Conservation (phyloP, 2,888 invertebrate genomes). For the Microctonus hyperodae region DNA sequence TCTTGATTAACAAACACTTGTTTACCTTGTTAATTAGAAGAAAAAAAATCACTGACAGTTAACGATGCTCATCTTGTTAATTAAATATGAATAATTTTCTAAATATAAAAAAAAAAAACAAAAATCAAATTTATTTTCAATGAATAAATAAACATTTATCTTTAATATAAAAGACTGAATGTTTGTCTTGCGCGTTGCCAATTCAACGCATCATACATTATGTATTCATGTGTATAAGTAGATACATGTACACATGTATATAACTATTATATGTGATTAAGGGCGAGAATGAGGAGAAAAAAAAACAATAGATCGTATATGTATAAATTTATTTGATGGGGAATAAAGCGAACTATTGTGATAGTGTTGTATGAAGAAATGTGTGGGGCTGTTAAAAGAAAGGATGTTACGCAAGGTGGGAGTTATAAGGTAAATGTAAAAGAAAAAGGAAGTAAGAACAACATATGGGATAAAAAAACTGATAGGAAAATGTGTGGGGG, state of each 20-base stretch:
- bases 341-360: neutral
- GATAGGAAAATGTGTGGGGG: neutral
- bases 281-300: neutral
- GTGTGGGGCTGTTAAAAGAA: slow-evolving; percentile 18
- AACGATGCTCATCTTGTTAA: neutral
- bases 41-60: neutral
- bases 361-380: slow-evolving; percentile 24
- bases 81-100: neutral
- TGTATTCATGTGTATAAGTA: no score
- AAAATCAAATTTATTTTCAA: neutral
- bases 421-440: slow-evolving; percentile 8
- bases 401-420: slow-evolving; percentile 29
- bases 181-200: slow-evolving; percentile 29
- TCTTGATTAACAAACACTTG: neutral
- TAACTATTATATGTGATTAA: no score
- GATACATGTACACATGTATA: no score
- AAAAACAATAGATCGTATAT: neutral
- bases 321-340: neutral
- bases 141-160: neutral
- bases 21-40: neutral
- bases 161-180: neutral
- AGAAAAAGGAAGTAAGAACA: neutral
- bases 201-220: neutral
- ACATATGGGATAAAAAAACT: slow-evolving; percentile 2
- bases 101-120: no score